Conservation (phyloP, 1,140 invertebrate species). For the Aphaenogaster floridana region DNA sequence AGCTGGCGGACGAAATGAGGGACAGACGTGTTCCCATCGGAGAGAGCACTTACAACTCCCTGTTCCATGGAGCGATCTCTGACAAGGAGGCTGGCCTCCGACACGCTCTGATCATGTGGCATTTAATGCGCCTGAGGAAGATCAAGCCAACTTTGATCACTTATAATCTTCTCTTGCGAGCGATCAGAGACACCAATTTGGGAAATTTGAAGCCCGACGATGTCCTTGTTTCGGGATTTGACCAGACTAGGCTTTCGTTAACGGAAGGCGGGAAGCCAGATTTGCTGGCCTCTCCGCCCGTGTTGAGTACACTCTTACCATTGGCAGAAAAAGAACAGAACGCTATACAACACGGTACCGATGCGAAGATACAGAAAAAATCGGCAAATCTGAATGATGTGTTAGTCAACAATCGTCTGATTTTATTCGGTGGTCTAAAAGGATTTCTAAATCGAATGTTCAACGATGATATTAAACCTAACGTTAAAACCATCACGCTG, state of each 20-base stretch:
- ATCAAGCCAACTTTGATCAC: slow-evolving; percentile 91
- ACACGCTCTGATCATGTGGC: slow-evolving; percentile 94
- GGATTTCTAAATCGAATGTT: slow-evolving; percentile 93
- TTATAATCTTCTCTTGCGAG: slow-evolving; percentile 94
- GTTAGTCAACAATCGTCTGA: slow-evolving; percentile 89
- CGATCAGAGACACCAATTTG: slow-evolving; percentile 93
- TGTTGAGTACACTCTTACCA: slow-evolving; percentile 62
- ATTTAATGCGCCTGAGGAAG: slow-evolving; percentile 90
- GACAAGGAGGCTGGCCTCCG: slow-evolving; percentile 93
- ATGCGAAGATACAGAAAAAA: background rate
- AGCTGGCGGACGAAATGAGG: slow-evolving; percentile 94
- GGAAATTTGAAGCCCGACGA: slow-evolving; percentile 89
- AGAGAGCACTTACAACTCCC: slow-evolving; percentile 91
- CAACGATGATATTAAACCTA: slow-evolving; percentile 89
- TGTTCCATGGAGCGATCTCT: slow-evolving; percentile 94
- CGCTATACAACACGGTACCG: background rate
- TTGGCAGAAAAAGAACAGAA: no score
- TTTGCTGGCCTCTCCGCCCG: slow-evolving; percentile 79
- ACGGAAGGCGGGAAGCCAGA: slow-evolving; percentile 73
- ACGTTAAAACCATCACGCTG: slow-evolving; percentile 93
- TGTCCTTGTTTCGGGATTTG: slow-evolving; percentile 74
- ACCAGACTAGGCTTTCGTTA: slow-evolving; percentile 59
- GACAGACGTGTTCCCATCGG: slow-evolving; percentile 89
- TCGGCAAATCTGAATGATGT: slow-evolving; percentile 72
- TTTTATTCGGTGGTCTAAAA: slow-evolving; percentile 93